Evolutionary conservation across 2,797 vertebrate species (phyloP).

Genomic region (Amblyraja radiata): DNA sequence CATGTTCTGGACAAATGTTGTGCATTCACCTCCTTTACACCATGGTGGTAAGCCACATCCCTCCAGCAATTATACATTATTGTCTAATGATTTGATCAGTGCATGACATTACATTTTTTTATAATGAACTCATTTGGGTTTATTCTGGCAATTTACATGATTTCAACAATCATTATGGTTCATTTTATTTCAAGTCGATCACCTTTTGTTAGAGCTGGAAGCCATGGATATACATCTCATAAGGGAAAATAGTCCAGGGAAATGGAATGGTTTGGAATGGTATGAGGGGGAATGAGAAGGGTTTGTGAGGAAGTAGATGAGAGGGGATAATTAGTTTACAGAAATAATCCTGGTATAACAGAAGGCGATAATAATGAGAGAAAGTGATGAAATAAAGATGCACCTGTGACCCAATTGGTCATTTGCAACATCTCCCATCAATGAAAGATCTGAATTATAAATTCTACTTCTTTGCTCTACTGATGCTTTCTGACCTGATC

Average conservation of each 20-base stretch:
- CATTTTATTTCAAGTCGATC: neutral
- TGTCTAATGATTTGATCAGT: neutral
- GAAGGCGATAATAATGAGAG: neutral
- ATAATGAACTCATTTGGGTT: constrained; percentile 7
- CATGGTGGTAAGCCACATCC: neutral
- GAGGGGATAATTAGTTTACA: neutral
- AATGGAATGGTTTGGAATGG: neutral
- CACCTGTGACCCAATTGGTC: neutral
- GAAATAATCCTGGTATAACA: neutral
- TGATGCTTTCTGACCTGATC: neutral
- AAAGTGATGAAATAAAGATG: neutral
- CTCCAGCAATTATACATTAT: neutral
- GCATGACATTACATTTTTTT: neutral
- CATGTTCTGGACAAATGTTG: neutral
- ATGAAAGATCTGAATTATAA: neutral
- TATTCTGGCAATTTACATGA: neutral
- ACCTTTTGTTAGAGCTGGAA: neutral
- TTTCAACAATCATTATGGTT: constrained; percentile 20
- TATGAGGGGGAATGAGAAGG: neutral
- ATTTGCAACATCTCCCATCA: neutral
- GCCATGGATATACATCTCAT: neutral
- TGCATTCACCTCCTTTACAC: neutral
- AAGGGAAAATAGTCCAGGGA: neutral
- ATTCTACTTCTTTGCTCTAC: neutral
- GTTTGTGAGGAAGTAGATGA: neutral